phyloP scores from a whole-genome alignment of 2,888 invertebrate genomes.

The Podotricha telesiphe region DNA sequence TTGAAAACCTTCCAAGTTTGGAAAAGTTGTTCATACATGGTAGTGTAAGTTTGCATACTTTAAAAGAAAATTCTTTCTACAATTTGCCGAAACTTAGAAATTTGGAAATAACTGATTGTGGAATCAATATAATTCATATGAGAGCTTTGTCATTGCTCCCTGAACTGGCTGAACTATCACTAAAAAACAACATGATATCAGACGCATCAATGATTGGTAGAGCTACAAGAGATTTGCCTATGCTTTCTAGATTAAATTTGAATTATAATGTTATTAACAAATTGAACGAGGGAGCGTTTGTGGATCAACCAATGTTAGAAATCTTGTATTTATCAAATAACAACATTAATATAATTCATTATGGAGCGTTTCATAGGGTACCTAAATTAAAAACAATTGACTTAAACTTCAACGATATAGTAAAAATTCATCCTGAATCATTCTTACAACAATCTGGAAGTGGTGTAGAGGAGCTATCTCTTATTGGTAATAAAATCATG shows the following conservation, averaged over 20 bases:
- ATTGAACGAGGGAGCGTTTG: constrained; percentile 90
- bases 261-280: constrained; percentile 88
- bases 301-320: constrained; percentile 88
- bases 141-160: constrained; percentile 89
- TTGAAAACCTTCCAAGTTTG: constrained; percentile 87
- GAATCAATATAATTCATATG: constrained; percentile 90
- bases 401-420: constrained; percentile 89
- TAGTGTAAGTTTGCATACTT: constrained; percentile 85
- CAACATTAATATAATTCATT: constrained; percentile 88
- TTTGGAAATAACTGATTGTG: constrained; percentile 90
- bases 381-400: constrained; percentile 89
- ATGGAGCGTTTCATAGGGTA: constrained; percentile 91
- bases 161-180: constrained; percentile 86
- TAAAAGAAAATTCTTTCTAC: constrained; percentile 90
- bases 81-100: constrained; percentile 87
- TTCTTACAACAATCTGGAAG: constrained; percentile 89
- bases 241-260: constrained; percentile 87
- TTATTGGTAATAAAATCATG: constrained; percentile 90
- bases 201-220: constrained; percentile 93
- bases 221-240: constrained; percentile 89
- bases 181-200: constrained; percentile 88
- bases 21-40: constrained; percentile 90
- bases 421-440: constrained; percentile 91
- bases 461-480: constrained; percentile 89
- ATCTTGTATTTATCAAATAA: constrained; percentile 88